Evolutionary conservation across 1,140 invertebrate species (phyloP), one percentile per base, ranked within the genome.

Genomic region (Linepithema humile): DNA sequence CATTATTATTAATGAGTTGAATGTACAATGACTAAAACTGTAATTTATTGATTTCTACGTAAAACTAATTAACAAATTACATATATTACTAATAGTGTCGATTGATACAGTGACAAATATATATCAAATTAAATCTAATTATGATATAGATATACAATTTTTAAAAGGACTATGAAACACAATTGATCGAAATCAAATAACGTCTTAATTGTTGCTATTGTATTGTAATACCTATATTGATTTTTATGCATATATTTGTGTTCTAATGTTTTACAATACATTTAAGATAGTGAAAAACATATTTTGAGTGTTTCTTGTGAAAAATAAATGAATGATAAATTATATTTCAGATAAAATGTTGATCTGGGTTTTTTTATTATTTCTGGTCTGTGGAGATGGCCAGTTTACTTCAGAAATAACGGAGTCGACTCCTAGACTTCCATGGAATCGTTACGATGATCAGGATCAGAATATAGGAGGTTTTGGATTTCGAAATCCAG

Each of bases 371-470:
- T 15, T 91, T n/a, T 15, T 89, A 12, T 78, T 90, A 72, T 57
- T 83, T 78, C 65, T 90, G 60, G 75, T 84, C 64, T 74, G 62
- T 83, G 88, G 77, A 67, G 72, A 88, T 57, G 80, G 74, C 17
- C 89, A 92, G 53, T 64, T 86, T 6, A 77, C 75, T 2, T 88
- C 85, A 72, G 87, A 91, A 10, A 57, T 62, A 6, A 78, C 35
- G 4, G 91, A 92, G 72, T 84, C 91, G 6, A 91, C 88, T 12
- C 6, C 64, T 5, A 85, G 85, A 3, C 1, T 23, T 40, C 89
- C 92, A 48, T 92, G 90, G 90, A 88, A 85, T 82, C 85, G 91
- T 53, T 91, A 89, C 29, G 91, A 92, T 1, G 85, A 91, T 0
- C 83, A 74, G 45, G 89, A 91, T 60, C 85, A 78, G 29, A 73